Evolutionary conservation across 2,888 invertebrate species (phyloP).

Genomic region (Hydropsyche betteni): DNA sequence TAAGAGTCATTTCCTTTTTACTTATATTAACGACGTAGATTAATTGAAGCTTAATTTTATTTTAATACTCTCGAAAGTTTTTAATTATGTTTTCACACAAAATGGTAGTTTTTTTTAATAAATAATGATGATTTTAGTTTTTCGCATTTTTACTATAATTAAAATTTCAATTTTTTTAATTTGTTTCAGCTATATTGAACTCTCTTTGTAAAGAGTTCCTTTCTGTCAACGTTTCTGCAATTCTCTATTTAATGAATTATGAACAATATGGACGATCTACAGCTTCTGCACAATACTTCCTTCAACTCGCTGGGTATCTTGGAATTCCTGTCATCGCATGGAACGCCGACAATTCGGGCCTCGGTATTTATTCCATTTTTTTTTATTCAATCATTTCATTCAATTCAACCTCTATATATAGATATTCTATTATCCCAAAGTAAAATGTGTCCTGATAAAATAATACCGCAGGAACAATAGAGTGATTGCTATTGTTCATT

Average conservation of each 20-base stretch:
- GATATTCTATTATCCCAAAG: no score
- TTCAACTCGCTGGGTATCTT: conserved; percentile 91
- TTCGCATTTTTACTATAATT: no score
- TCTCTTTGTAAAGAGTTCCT: conserved; percentile 90
- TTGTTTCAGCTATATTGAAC: conserved; percentile 81
- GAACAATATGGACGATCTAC: conserved; percentile 93
- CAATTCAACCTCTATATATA: no score
- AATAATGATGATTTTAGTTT: no score
- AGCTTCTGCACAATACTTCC: conserved; percentile 92
- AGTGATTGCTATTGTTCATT: no score
- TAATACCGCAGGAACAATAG: no score
- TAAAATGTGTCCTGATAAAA: no score
- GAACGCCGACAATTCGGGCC: conserved; percentile 97
- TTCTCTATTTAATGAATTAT: conserved; percentile 94
- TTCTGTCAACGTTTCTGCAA: conserved; percentile 88
- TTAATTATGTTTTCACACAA: background rate
- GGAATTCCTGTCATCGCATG: conserved; percentile 97
- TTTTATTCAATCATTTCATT: no score
- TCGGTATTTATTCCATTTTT: conserved; percentile 61
- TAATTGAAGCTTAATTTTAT: conserved; percentile 7
- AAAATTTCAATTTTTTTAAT: conserved; percentile 51
- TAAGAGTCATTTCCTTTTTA: conserved; percentile 21
- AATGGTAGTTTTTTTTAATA: background rate
- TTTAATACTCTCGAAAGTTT: conserved; percentile 1
- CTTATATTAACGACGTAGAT: conserved; percentile 1